Evolutionary conservation across 2,113 vertebrate genomes (phyloP), one percentile per base, ranked within the genome.

Genomic region (Puffinus mauretanicus): DNA sequence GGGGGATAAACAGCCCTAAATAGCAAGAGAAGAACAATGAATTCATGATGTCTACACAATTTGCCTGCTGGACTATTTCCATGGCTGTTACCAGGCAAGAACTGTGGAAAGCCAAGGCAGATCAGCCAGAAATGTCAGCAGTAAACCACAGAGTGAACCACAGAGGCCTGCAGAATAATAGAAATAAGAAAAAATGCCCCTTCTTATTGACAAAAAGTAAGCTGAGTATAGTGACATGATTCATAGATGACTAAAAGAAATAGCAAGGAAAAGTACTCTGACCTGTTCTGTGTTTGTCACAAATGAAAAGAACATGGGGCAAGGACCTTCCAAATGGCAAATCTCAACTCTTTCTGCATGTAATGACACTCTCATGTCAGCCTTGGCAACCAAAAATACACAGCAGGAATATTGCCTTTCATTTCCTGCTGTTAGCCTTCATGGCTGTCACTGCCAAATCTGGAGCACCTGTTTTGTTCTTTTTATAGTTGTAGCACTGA

Each of bases 381-480:
- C 54, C 78, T 80, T 96, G 93, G 92, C 84, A 96, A 93, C 46
- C 27, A 72, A 89, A 91, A 91, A 94, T 65, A 91, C 36, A 65
- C 70, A 79, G 65, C 67, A 88, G 71, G 57, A 96, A 79, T 94
- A 94, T 30, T 91, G 62, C 66, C 40, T 94, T 95, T 92, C 70
- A 82, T 94, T 95, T 96, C 90, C 92, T 95, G 87, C 84, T 90
- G 84, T 93, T 94, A 90, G 34, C 16, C 79, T 94, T 91, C 85
- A 89, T 87, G 89, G 61, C 65, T 96, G 72, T 79, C 84, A 54
- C 62, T 88, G 58, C 82, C 87, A 90, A 90, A 96, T 77, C 75
- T 90, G 72, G 40, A 94, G 40, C 94, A 95, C 94, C 93, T 96
- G 96, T 86, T 96, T 90, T 4, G 6, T 89, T 86, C 83, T 83